A percentile compares a stretch with the other conserved stretches of the same genome.
Conservation (phyloP, 2,888 invertebrate species). For the Campoplex capitator region DNA sequence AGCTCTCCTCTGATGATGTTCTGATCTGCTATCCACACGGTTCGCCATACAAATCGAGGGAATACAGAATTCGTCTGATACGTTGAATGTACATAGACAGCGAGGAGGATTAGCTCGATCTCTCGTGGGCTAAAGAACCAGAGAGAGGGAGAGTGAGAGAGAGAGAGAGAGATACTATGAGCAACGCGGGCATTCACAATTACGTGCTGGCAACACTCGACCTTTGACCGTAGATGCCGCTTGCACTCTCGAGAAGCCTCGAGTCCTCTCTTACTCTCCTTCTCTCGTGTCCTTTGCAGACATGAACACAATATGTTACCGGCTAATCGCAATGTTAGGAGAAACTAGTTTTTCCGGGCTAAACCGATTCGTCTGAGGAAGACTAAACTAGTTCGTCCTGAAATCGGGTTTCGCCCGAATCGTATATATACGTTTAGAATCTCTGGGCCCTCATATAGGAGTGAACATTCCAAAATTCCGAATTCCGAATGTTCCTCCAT, state of each 20-base stretch:
- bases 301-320: background rate
- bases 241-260: slow-evolving; percentile 45
- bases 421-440: background rate
- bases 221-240: slow-evolving; percentile 64
- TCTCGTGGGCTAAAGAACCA: slow-evolving; percentile 15
- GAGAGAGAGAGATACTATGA: slow-evolving; percentile 10
- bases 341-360: background rate
- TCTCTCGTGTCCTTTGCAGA: background rate
- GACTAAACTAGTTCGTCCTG: background rate
- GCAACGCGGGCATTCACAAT: slow-evolving; percentile 65
- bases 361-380: background rate
- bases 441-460: background rate
- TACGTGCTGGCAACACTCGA: slow-evolving; percentile 65
- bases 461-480: slow-evolving; percentile 51
- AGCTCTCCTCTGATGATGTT: slow-evolving; percentile 29
- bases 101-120: slow-evolving; percentile 45
- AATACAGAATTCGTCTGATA: slow-evolving; percentile 51
- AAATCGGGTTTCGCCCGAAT: background rate
- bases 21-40: slow-evolving; percentile 25
- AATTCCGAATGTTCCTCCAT: slow-evolving; percentile 36
- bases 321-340: background rate
- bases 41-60: slow-evolving; percentile 40
- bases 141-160: slow-evolving; percentile 1
- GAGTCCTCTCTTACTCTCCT: slow-evolving; percentile 4
- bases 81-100: slow-evolving; percentile 41